Percentiles rank a stretch among this genome's conserved stretches.
Conservation (phyloP, 1,140 invertebrate genomes). For the Pissodes strobi region DNA sequence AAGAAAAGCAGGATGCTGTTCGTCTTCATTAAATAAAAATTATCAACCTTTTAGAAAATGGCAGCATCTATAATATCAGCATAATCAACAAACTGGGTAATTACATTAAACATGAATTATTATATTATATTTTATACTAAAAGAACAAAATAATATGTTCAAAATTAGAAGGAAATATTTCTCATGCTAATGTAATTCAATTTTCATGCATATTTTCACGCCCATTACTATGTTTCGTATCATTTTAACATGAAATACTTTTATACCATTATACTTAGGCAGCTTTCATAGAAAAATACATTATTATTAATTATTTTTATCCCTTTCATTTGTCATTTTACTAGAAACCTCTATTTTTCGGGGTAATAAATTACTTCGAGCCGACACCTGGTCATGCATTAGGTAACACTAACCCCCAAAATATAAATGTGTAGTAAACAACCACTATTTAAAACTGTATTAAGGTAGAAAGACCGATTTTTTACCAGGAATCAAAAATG, state of each 20-base stretch:
- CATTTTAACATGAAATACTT: constrained; percentile 21
- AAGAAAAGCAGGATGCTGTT: too few relatives aligned
- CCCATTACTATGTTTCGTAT: constrained; percentile 16
- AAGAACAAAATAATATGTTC: too few relatives aligned
- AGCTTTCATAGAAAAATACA: constrained; percentile 1
- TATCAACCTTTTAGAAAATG: too few relatives aligned
- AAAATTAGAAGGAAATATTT: too few relatives aligned
- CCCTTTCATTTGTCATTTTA: constrained; percentile 31
- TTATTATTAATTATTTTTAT: constrained; percentile 32
- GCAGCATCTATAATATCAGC: too few relatives aligned
- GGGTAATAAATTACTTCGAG: constrained; percentile 16
- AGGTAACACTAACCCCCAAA: constrained; percentile 29
- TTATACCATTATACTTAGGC: constrained; percentile 19
- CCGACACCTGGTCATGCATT: constrained; percentile 32
- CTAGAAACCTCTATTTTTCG: constrained; percentile 23
- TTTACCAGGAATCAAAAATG: constrained; percentile 1
- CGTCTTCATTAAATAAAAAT: too few relatives aligned
- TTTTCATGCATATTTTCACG: constrained; percentile 18
- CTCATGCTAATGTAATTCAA: constrained; percentile 17
- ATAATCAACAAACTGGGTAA: too few relatives aligned
- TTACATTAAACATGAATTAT: too few relatives aligned
- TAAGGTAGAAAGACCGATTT: constrained; percentile 19
- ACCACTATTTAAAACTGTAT: constrained; percentile 34
- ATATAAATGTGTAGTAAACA: constrained; percentile 24
- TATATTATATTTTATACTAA: too few relatives aligned